These are phyloP conservation scores for Cossypha dichroa DNA, from an alignment of 2,797 vertebrate species.

Conservation along the genomic window DNA sequence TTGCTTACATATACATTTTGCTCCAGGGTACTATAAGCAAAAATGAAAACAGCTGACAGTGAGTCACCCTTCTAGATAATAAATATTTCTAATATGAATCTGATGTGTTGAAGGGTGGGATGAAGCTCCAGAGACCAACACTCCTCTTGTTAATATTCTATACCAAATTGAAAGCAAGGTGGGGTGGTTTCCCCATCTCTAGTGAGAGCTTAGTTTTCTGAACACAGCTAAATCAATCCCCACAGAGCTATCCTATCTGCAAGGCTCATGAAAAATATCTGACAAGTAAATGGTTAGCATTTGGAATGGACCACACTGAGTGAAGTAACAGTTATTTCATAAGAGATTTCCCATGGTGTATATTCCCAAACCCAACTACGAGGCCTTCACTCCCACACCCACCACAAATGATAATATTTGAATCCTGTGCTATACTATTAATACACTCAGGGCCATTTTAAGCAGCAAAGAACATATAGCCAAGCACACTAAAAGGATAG, in stretches of 20 bases:
- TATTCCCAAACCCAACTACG: neutral
- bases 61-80: slow-evolving; percentile 46
- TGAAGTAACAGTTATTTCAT: slow-evolving; percentile 36
- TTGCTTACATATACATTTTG: slow-evolving; percentile 58
- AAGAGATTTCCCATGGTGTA: slow-evolving; percentile 33
- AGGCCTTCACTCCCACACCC: slow-evolving; percentile 9
- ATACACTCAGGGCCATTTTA: neutral
- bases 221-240: neutral
- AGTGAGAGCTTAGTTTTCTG: neutral
- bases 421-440: neutral
- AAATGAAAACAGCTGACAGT: slow-evolving; percentile 53
- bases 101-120: slow-evolving; percentile 43
- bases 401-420: neutral
- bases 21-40: slow-evolving; percentile 39
- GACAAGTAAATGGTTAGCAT: slow-evolving; percentile 35
- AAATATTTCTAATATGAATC: slow-evolving; percentile 45
- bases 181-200: neutral
- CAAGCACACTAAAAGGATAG: neutral
- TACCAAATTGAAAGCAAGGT: slow-evolving; percentile 16
- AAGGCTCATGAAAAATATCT: slow-evolving; percentile 34
- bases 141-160: slow-evolving; percentile 20
- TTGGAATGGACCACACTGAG: slow-evolving; percentile 42
- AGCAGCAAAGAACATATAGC: neutral
- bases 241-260: slow-evolving; percentile 29
- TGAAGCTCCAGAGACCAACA: slow-evolving; percentile 27